These are phyloP conservation scores for Galaxias olidus DNA, from an alignment of 2,797 vertebrate species.

Conservation along the genomic window DNA sequence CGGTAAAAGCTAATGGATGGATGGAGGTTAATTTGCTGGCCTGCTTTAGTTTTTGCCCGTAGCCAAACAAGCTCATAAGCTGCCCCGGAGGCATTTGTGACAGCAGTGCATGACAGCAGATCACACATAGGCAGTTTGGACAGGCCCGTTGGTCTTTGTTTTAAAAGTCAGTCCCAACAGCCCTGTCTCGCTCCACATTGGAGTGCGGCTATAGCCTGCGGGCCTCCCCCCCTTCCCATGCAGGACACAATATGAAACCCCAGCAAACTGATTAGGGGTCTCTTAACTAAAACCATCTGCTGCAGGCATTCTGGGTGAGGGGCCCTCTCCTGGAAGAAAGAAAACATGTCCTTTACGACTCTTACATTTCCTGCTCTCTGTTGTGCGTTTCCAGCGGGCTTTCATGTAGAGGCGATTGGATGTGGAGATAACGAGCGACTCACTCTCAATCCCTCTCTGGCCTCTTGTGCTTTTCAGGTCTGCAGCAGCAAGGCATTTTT, in stretches of 20 bases:
- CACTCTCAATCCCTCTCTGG: constrained; percentile 12
- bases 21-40: constrained; percentile 39
- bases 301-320: constrained; percentile 47
- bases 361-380: constrained; percentile 66
- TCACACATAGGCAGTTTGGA: constrained; percentile 49
- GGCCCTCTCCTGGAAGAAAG: constrained; percentile 53
- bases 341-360: constrained; percentile 63
- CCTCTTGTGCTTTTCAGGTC: constrained; percentile 68
- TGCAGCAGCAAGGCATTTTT: constrained; percentile 97
- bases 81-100: constrained; percentile 38
- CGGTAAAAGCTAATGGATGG: no score
- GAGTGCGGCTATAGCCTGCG: constrained; percentile 58
- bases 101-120: constrained; percentile 51
- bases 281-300: constrained; percentile 71
- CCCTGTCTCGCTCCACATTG: constrained; percentile 66
- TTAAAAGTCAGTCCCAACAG: constrained; percentile 27
- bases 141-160: constrained; percentile 46
- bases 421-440: constrained; percentile 40
- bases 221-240: constrained; percentile 54
- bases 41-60: constrained; percentile 23
- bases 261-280: constrained; percentile 74
- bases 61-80: constrained; percentile 28
- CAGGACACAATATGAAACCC: constrained; percentile 74
- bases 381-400: constrained; percentile 56
- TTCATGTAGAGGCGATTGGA: constrained; percentile 43